Evolutionary conservation across 1,140 invertebrate species (phyloP), one percentile per base, ranked within the genome.

Genomic region (Zophobas atratus): DNA sequence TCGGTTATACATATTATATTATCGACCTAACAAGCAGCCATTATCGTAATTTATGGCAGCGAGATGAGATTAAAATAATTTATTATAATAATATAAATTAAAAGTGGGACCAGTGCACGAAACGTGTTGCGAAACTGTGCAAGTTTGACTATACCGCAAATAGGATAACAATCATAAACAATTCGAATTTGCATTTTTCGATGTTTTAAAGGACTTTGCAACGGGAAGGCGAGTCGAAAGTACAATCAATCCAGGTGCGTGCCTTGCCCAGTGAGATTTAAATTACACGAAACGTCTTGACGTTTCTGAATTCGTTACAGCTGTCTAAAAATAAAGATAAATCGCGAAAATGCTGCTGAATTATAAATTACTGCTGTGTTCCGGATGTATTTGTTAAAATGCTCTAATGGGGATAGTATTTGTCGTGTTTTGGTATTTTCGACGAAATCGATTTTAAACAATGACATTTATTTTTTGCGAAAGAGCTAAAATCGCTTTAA

Each of bases 131-230:
- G 5, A 60, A 60, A 20, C 20, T 20, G 20, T 38, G 35, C 6
- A 36, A n/a, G 4, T 3, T 3, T 8, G 8, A 8, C 43, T 60
- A 8, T 60, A 6, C 35, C 5, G 2, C 35, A 39, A 39, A 60
- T n/a, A 36, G 56, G 38, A 36, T n/a, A 53, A 53, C 49, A 20
- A 53, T 20, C 56, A 60, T 38, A 60, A 60, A 60, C 56, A 60
- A 3, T 39, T 8, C 2, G n/a, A 39, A 38, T 38, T 60, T 6
- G 35, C 36, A 38, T 60, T 60, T 60, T 39, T 60, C 35, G 56
- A 8, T 8, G 43, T 46, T 8, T 20, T 20, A 20, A 20, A 6
- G 35, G 53, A n/a, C 34, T 60, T 60, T 60, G 20, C 36, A 38
- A 6, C 36, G 35, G 2, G 32, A 55, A 55, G 33, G 8, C 33